Evolutionary conservation across 2,797 vertebrate genomes (phyloP), one percentile per base, ranked within the genome.

Genomic region (Pangasius sanitwongsei): DNA sequence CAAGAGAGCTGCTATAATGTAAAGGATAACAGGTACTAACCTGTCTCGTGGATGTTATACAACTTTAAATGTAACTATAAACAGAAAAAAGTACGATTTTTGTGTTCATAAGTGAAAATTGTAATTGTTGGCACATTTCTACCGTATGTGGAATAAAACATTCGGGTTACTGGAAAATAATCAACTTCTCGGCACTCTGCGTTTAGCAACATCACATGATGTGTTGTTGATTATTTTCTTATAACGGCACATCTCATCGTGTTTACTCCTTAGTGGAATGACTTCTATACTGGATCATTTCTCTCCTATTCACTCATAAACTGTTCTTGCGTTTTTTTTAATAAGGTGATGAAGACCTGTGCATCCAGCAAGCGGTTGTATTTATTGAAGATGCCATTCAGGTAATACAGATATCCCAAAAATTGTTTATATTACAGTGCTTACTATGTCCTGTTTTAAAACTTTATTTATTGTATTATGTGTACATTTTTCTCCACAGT

Each of bases 371-470:
- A 92, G 98, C 98, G 0, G 92, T 97, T 53, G 97, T 99, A 8
- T 98, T 99, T 91, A 98, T 99, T 41, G 98, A 99, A 93, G 98
- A 99, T 25, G 98, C 98, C 18, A 95, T 99, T 92, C 95, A 98
- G 95, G 98, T 99, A 89, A 92, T 89, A 2, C 28, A 59, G 6
- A 63, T 41, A 61, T 20, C 2, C 3, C 31, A n/a, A 59, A 44
- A 48, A 20, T 28, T 23, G 3, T 28, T 37, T 53, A n/a, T 31
- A 70, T 81, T 37, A 6, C 0, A 16, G 48, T 13, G 3, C 72
- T 37, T 41, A n/a, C n/a, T 23, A 11, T 53, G 57, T 53, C 18
- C n/a, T 20, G 70, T 53, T 31, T 85, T 85, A 1, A n/a, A 16
- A 37, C 9, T 63, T 28, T 2, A 20, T 67, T 48, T 44, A 41